A percentile compares a stretch with the other conserved stretches of the same genome.
These are phyloP conservation scores for Xyrichtys novacula DNA, from an alignment of 2,797 vertebrate species.

Conservation along the genomic window DNA sequence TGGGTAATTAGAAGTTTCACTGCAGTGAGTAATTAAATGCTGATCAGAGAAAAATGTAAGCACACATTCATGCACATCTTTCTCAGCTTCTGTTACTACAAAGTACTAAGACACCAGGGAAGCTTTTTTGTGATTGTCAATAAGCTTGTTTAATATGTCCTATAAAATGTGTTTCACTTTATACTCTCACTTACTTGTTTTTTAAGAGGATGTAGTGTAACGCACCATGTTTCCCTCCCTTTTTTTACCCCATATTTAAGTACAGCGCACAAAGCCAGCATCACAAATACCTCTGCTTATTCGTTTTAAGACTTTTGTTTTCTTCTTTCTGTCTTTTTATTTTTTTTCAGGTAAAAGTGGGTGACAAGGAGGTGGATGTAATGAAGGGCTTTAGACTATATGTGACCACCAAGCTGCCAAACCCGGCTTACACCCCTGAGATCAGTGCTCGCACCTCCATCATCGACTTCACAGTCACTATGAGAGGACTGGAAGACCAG, in stretches of 20 bases:
- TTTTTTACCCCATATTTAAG: not conserved
- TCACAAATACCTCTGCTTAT: not conserved
- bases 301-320: not conserved
- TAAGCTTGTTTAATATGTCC: too few relatives aligned
- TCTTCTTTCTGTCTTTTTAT: not conserved
- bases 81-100: conserved; percentile 8
- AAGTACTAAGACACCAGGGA: not conserved
- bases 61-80: not conserved
- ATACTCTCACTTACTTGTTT: too few relatives aligned
- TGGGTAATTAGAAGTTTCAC: conserved; percentile 64
- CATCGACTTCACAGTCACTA: conserved; percentile 98
- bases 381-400: conserved; percentile 94
- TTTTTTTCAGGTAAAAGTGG: conserved; percentile 92
- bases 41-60: conserved; percentile 46
- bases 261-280: not conserved
- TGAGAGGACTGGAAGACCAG: conserved; percentile 96
- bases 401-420: conserved; percentile 94
- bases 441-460: conserved; percentile 94
- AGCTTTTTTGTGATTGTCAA: not conserved
- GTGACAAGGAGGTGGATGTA: conserved; percentile 96
- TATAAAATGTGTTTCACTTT: too few relatives aligned
- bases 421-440: conserved; percentile 95
- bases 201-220: not conserved
- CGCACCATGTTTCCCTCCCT: not conserved
- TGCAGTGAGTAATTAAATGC: conserved; percentile 55